These are phyloP conservation scores for Terrapene triunguis DNA, from an alignment of 2,113 vertebrate genomes.

Conservation along the genomic window DNA sequence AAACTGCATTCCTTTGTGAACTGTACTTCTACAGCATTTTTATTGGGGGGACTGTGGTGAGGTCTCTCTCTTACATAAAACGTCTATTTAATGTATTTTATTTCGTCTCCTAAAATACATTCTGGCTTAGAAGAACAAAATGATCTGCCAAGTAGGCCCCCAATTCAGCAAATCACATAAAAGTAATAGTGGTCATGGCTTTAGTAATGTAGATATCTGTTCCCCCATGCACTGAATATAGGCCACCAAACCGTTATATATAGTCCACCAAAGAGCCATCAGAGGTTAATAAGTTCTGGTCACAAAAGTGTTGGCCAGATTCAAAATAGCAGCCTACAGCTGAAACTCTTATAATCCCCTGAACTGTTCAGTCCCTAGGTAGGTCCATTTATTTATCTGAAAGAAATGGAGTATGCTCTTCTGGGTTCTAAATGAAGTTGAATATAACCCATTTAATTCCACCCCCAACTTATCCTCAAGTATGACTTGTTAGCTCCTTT, in stretches of 20 bases:
- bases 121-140: background rate
- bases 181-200: background rate
- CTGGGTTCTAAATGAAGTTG: background rate
- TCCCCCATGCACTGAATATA: background rate
- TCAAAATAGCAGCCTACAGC: background rate
- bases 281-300: background rate
- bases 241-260: background rate
- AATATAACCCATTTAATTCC: background rate
- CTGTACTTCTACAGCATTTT: background rate
- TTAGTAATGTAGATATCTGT: accelerated
- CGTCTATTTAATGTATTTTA: background rate
- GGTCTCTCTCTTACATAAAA: background rate
- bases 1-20: background rate
- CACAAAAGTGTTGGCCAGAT: accelerated
- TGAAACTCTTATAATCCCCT: accelerated
- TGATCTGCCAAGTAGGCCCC: background rate
- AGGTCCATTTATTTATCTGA: background rate
- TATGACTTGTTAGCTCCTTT: background rate
- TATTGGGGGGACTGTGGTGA: background rate
- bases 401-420: background rate
- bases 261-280: background rate
- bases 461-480: background rate
- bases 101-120: background rate
- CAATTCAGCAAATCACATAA: background rate
- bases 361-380: background rate